Conservation (phyloP, 2,888 invertebrate species). For the Caenorhabditis sulstoni region DNA sequence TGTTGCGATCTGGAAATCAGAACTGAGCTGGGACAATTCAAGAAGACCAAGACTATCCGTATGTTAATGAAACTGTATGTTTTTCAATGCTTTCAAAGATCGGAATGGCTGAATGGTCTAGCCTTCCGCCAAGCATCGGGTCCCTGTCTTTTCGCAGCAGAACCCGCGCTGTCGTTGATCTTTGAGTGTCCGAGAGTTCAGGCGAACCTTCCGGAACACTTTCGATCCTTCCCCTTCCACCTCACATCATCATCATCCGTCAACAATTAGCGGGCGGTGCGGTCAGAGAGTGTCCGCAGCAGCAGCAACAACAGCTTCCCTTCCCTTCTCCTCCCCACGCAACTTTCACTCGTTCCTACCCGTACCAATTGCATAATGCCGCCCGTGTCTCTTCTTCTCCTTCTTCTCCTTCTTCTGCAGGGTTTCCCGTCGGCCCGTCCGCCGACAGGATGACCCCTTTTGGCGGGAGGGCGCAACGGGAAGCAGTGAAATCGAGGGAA, state of each 20-base stretch:
- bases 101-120: too few relatives aligned
- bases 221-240: constrained; percentile 31
- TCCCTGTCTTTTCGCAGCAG: too few relatives aligned
- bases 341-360: constrained; percentile 55
- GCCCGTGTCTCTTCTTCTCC: constrained; percentile 4
- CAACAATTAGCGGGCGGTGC: constrained; percentile 33
- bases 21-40: too few relatives aligned
- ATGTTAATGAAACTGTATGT: too few relatives aligned
- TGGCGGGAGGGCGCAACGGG: constrained; percentile 55
- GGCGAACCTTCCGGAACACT: constrained; percentile 7
- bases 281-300: constrained; percentile 19
- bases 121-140: too few relatives aligned
- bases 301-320: too few relatives aligned
- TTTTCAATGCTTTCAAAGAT: too few relatives aligned
- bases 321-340: constrained; percentile 39
- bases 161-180: too few relatives aligned
- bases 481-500: constrained; percentile 69
- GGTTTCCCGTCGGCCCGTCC: constrained; percentile 11
- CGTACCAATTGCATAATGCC: constrained; percentile 60
- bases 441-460: constrained; percentile 51
- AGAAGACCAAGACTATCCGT: too few relatives aligned
- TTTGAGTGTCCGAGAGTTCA: too few relatives aligned
- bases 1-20: too few relatives aligned
- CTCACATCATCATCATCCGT: constrained; percentile 25
- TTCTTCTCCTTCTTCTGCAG: too few relatives aligned